Evolutionary conservation across 2,888 invertebrate genomes (phyloP), one percentile per base, ranked within the genome.

Genomic region (Invenusta paracnida): DNA sequence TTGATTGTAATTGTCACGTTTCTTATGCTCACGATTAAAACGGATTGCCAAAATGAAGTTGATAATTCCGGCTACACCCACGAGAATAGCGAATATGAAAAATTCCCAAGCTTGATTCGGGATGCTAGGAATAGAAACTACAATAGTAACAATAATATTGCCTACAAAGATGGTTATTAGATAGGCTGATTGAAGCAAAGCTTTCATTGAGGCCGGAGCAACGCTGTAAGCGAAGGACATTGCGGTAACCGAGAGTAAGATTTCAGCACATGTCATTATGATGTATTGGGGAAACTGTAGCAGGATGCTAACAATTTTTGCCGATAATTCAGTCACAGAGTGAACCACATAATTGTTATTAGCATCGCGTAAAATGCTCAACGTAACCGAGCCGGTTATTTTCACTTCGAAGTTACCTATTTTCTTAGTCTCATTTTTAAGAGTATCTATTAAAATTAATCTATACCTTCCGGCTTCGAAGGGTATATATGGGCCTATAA

Each of bases 101-200:
- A 96, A 96, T 91, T 96, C 96, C 87, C 94, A 93, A 87, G 95
- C 94, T 95, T 97, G 93, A 17, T 81, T 93, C 0, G 94, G 93
- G 90, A 96, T 94, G 87, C 95, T 93, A 87, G 94, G 93, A 11
- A 94, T 93, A 90, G 95, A 94, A 23, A 96, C 95, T 29, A 98
- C 94, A 83, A 96, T 93, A 31, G 97, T 94, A 0, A 98, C 97
- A 86, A 99, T 94, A 31, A 98, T 92, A 92, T 98, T 98, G 67
- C 98, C 98, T 89, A 97, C 93, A 0, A 97, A 96, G 0, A 95
- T 95, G 0, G 97, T 96, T 85, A 98, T 92, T 17, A 97, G 93
- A 96, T 97, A 98, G 17, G 94, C 94, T 0, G 98, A 96, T 91
- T 95, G 95, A 84, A 98, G 91, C 0, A 99, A 94, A 0, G 97